Base-by-base conservation (phyloP, 2,888 invertebrate species). In the Mesorhabditis belari region DNA sequence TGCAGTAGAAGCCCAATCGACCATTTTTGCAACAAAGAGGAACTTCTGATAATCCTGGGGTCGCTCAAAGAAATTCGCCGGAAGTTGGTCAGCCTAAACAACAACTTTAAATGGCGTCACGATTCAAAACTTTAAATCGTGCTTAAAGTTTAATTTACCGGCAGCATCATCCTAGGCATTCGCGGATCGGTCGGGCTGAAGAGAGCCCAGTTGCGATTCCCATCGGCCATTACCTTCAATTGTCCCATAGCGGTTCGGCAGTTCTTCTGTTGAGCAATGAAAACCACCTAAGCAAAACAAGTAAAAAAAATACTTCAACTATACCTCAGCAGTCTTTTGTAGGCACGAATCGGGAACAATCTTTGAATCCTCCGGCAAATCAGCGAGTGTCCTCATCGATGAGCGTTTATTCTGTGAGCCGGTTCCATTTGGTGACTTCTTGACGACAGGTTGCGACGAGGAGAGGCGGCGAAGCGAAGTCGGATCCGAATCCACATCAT, bases 81-180 rank as follows among this genome's bases (percentile, higher is more conserved):
- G 74, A n/a, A 75, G 61, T 49, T 86, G 84, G 0, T 84, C 83
- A n/a, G n/a, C n/a, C n/a, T n/a, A n/a, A n/a, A n/a, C n/a, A n/a
- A n/a, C n/a, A n/a, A n/a, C n/a, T n/a, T n/a, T n/a, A n/a, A n/a
- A n/a, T n/a, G n/a, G n/a, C n/a, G n/a, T n/a, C n/a, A n/a, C n/a
- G n/a, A n/a, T n/a, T n/a, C n/a, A n/a, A n/a, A n/a, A n/a, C n/a
- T n/a, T n/a, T n/a, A n/a, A n/a, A n/a, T n/a, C n/a, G n/a, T n/a
- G n/a, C n/a, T n/a, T n/a, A n/a, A n/a, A n/a, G n/a, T n/a, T n/a
- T n/a, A n/a, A n/a, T n/a, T n/a, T 66, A 86, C 84, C 17, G 88
- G 87, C 67, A 94, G 87, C 76, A 87, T 86, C 35, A 92, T 85
- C 64, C 88, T 84, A 0, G 94, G 92, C 57, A 92, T 82, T 64